phyloP scores from a whole-genome alignment of 2,797 vertebrate species.

The Peromyscus melanophrys region DNA sequence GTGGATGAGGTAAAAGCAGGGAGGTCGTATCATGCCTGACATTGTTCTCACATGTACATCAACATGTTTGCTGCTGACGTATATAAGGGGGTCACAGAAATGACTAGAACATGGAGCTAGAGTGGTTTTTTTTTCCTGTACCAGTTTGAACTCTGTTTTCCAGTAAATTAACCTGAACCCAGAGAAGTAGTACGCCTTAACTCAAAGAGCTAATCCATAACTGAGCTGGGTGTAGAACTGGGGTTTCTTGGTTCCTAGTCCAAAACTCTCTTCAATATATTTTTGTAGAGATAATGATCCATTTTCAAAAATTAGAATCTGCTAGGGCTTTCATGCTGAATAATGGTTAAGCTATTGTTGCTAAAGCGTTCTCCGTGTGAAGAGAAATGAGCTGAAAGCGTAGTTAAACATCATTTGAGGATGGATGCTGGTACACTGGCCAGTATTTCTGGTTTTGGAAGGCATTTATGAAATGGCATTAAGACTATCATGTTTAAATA shows the following conservation, averaged over 20 bases:
- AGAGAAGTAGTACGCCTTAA: background rate
- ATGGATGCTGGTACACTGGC: background rate
- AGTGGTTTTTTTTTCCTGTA: background rate
- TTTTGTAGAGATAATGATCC: background rate
- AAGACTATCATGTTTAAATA: constrained; percentile 54
- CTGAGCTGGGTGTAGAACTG: background rate
- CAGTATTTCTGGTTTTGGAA: constrained; percentile 57
- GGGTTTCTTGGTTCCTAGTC: background rate
- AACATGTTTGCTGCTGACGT: background rate
- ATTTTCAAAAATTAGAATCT: constrained; percentile 39
- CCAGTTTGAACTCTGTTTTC: background rate
- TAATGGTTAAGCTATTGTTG: background rate
- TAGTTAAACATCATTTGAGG: background rate
- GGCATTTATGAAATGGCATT: background rate
- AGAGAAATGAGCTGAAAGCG: background rate
- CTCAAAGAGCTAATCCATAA: background rate
- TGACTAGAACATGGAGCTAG: background rate
- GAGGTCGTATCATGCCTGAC: background rate
- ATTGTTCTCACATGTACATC: background rate
- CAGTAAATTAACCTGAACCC: background rate
- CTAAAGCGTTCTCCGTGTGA: background rate
- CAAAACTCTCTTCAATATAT: background rate
- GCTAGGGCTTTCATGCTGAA: constrained; percentile 17
- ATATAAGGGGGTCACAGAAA: background rate
- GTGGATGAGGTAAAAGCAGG: background rate